Evolutionary conservation across 1,140 invertebrate species (phyloP).

Genomic region (Anastrepha obliqua): DNA sequence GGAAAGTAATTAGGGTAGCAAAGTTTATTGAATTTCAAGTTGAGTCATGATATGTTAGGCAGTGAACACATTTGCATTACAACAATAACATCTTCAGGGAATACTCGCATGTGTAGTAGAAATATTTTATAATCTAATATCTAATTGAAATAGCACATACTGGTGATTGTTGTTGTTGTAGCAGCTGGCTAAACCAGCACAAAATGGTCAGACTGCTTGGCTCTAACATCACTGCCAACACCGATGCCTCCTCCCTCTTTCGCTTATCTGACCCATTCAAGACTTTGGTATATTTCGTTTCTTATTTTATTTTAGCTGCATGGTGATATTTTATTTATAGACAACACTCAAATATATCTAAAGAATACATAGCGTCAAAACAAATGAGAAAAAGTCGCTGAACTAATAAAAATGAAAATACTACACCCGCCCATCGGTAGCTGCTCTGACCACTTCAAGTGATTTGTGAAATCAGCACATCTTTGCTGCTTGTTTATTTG

Average conservation of each 20-base stretch:
- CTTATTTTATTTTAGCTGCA: no score
- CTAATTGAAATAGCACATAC: no score
- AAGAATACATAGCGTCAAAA: background rate
- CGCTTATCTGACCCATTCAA: background rate
- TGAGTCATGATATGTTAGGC: conserved; percentile 15
- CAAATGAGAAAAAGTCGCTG: conserved; percentile 27
- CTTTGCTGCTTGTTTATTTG: background rate
- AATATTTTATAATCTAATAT: background rate
- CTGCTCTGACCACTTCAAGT: background rate
- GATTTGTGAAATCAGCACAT: background rate
- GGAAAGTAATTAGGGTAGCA: conserved; percentile 35
- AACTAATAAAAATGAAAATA: background rate
- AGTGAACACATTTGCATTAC: background rate
- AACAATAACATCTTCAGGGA: background rate
- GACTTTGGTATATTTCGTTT: background rate
- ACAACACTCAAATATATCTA: background rate
- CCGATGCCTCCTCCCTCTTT: background rate
- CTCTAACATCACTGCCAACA: background rate
- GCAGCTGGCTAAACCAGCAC: no score
- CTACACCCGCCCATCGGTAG: background rate
- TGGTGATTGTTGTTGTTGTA: no score
- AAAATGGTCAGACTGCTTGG: background rate
- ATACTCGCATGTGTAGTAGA: background rate
- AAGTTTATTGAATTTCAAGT: conserved; percentile 32
- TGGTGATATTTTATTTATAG: background rate